A percentile compares a stretch with the other conserved stretches of the same genome.
Evolutionary conservation across 2,888 invertebrate genomes (phyloP).

Genomic region (Dasysyrphus tricinctus): DNA sequence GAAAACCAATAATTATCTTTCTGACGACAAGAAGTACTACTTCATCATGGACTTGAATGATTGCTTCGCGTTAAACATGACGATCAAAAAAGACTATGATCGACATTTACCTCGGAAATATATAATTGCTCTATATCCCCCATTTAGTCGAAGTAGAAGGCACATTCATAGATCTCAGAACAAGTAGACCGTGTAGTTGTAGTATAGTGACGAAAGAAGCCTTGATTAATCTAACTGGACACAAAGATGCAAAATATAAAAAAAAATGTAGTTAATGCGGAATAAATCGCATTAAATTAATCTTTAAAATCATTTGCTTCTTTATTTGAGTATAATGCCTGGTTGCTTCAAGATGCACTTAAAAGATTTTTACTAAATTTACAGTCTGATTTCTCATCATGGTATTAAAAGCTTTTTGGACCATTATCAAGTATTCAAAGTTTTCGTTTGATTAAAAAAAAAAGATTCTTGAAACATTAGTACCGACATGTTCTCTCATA

Average conservation of each 20-base stretch:
- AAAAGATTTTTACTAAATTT: neutral
- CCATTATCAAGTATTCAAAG: too few relatives aligned
- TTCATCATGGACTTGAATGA: constrained; percentile 61
- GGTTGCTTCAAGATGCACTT: neutral
- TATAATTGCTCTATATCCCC: constrained; percentile 3
- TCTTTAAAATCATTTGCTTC: constrained; percentile 19
- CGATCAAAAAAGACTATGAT: constrained; percentile 29
- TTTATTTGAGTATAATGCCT: neutral
- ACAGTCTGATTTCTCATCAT: too few relatives aligned
- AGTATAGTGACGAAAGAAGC: constrained; percentile 28
- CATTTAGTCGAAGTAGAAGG: neutral
- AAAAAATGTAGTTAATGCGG: constrained; percentile 14
- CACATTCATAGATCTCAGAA: too few relatives aligned
- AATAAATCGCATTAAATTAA: constrained; percentile 33
- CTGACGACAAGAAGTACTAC: constrained; percentile 54
- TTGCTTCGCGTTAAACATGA: constrained; percentile 43
- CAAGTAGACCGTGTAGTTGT: neutral
- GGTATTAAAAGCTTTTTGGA: too few relatives aligned
- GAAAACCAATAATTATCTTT: constrained; percentile 67
- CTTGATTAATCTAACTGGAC: constrained; percentile 19
- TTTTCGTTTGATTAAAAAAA: too few relatives aligned
- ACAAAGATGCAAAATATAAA: constrained; percentile 37
- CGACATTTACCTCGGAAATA: constrained; percentile 34
- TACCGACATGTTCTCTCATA: too few relatives aligned
- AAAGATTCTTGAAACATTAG: too few relatives aligned